These are phyloP conservation scores for Xestia ashworthii DNA, from an alignment of 2,888 invertebrate species.

Conservation along the genomic window DNA sequence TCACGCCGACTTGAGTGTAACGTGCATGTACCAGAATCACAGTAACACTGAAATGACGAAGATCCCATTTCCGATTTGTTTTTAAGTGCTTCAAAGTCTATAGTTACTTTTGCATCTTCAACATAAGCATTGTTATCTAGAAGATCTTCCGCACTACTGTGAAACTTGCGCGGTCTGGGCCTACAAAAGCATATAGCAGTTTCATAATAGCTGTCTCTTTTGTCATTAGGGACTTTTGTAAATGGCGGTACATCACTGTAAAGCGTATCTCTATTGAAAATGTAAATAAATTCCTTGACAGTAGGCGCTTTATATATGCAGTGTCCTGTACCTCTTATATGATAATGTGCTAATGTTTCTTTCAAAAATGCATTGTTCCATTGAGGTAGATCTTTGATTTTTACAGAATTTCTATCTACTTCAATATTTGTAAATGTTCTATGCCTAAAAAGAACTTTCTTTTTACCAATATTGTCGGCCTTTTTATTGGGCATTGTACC, in stretches of 20 bases:
- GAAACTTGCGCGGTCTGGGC: slow-evolving; percentile 82
- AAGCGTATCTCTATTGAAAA: slow-evolving; percentile 87
- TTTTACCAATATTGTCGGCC: slow-evolving; percentile 73
- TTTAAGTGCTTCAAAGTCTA: slow-evolving; percentile 79
- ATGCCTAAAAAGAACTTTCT: slow-evolving; percentile 86
- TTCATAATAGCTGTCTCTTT: slow-evolving; percentile 85
- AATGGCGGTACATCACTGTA: slow-evolving; percentile 81
- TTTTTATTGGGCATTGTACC: slow-evolving; percentile 86
- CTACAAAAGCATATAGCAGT: slow-evolving; percentile 89
- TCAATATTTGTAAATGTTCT: slow-evolving; percentile 89
- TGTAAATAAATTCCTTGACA: slow-evolving; percentile 85
- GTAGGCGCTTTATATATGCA: slow-evolving; percentile 87
- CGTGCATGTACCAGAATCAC: slow-evolving; percentile 82
- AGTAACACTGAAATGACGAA: slow-evolving; percentile 87
- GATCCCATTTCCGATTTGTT: slow-evolving; percentile 77
- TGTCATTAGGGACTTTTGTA: slow-evolving; percentile 77
- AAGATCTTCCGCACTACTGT: slow-evolving; percentile 87
- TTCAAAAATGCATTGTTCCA: slow-evolving; percentile 82
- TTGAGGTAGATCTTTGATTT: slow-evolving; percentile 78
- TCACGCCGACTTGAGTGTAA: slow-evolving; percentile 82
- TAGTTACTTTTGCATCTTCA: slow-evolving; percentile 77
- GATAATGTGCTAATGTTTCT: slow-evolving; percentile 86
- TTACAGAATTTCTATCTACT: slow-evolving; percentile 82
- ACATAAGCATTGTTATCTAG: slow-evolving; percentile 75
- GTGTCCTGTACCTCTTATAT: slow-evolving; percentile 88